A percentile compares a stretch with the other conserved stretches of the same genome.
phyloP scores from a whole-genome alignment of 2,888 invertebrate species.

The Blastobasis adustella region DNA sequence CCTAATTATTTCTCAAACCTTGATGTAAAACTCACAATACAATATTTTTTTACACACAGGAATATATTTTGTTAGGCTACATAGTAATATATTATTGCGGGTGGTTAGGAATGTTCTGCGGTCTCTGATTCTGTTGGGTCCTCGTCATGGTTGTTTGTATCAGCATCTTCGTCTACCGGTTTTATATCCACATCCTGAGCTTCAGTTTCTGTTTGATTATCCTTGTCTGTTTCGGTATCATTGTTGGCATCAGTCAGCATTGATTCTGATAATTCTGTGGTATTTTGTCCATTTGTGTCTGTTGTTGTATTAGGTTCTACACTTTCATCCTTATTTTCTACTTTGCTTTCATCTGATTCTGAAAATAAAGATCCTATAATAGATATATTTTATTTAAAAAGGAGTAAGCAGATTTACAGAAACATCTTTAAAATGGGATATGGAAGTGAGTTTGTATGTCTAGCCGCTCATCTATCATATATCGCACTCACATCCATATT shows the following conservation, averaged over 20 bases:
- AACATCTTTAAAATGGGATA: too few relatives aligned
- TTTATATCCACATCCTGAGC: too few relatives aligned
- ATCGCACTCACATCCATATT: too few relatives aligned
- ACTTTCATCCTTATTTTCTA: conserved; percentile 22
- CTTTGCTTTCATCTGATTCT: conserved; percentile 26
- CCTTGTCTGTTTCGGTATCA: too few relatives aligned
- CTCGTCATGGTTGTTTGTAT: too few relatives aligned
- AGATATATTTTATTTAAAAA: too few relatives aligned
- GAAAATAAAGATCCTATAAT: conserved; percentile 9
- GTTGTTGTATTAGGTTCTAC: conserved; percentile 11
- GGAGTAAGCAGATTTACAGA: too few relatives aligned
- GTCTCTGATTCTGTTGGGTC: conserved; percentile 1
- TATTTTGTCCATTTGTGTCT: conserved; percentile 10
- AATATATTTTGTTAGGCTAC: background rate
- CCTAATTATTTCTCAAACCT: background rate
- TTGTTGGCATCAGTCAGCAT: background rate
- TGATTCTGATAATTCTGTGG: conserved; percentile 2
- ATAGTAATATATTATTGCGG: background rate
- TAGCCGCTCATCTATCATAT: too few relatives aligned
- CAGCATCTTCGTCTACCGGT: too few relatives aligned
- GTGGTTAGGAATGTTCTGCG: conserved; percentile 28
- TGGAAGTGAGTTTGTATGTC: too few relatives aligned
- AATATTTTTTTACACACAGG: conserved; percentile 4
- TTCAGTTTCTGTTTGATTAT: conserved; percentile 1
- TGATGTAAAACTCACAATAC: conserved; percentile 7